phyloP scores from a whole-genome alignment of 2,113 vertebrate species.

The Alaudala cheleensis region DNA sequence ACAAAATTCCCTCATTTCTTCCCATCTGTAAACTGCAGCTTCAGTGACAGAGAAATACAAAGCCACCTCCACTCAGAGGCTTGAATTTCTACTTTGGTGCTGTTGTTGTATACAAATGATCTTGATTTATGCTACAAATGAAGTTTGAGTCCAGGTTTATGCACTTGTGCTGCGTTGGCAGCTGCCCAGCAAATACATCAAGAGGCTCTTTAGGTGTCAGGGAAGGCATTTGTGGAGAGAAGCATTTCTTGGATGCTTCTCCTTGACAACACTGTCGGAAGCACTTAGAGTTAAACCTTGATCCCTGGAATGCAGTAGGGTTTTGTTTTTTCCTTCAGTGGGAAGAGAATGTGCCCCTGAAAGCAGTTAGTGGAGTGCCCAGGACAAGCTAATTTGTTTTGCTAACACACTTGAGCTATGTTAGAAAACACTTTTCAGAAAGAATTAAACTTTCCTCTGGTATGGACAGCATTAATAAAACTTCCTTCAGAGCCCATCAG shows the following conservation, averaged over 20 bases:
- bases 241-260: not conserved
- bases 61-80: not conserved
- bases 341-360: not conserved
- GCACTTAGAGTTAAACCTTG: not conserved
- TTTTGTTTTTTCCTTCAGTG: not conserved
- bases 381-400: slow-evolving; percentile 42
- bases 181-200: not conserved
- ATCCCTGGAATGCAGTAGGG: not conserved
- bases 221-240: not conserved
- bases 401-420: not conserved
- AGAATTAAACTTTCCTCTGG: slow-evolving; percentile 6
- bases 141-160: not conserved
- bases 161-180: not conserved
- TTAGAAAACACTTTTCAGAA: slow-evolving; percentile 36
- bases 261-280: not conserved
- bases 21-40: not conserved
- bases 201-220: not conserved
- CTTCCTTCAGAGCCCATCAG: slow-evolving; percentile 27
- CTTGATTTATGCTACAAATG: not conserved
- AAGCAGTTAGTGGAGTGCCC: not conserved
- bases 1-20: not conserved
- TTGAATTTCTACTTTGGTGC: not conserved
- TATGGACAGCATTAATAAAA: slow-evolving; percentile 35
- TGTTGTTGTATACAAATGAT: not conserved
- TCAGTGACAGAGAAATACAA: not conserved